Percentiles rank a stretch among this genome's conserved stretches.
phyloP scores from a whole-genome alignment of 2,113 vertebrate species.

The Egretta garzetta region DNA sequence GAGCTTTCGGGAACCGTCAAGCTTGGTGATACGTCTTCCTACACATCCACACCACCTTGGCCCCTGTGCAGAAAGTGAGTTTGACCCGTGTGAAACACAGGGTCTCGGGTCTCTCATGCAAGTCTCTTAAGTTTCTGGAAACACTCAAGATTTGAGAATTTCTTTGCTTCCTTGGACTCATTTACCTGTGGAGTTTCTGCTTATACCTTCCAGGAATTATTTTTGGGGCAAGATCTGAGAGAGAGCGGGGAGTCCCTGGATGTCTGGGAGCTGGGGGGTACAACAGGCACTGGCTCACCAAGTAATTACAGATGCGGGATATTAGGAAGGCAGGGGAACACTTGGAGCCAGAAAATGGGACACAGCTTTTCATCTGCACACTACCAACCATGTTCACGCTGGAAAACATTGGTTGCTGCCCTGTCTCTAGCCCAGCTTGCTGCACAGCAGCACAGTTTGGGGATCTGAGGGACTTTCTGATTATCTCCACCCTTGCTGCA shows the following conservation, averaged over 20 bases:
- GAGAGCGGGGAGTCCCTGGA: not conserved
- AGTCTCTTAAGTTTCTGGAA: not conserved
- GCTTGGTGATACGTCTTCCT: not conserved
- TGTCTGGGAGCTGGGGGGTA: not conserved
- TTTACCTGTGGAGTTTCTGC: not conserved
- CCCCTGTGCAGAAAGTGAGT: not conserved
- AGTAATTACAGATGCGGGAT: not conserved
- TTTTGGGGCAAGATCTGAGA: not conserved
- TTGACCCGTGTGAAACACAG: not conserved
- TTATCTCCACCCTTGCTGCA: not conserved
- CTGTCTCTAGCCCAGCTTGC: not conserved
- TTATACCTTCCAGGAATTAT: not conserved
- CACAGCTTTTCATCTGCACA: accelerated
- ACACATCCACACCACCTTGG: not conserved
- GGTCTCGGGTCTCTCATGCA: not conserved
- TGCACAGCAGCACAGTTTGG: not conserved
- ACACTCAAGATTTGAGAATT: not conserved
- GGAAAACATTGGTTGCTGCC: not conserved
- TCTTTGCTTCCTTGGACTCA: not conserved
- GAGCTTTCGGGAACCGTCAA: accelerated
- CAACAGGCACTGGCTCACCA: not conserved
- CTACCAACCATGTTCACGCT: not conserved
- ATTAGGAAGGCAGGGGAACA: not conserved
- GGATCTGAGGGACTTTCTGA: not conserved
- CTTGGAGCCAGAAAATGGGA: not conserved